Evolutionary conservation across 2,888 invertebrate species (phyloP), one percentile per base, ranked within the genome.

Genomic region (Drosophila percnosoma): DNA sequence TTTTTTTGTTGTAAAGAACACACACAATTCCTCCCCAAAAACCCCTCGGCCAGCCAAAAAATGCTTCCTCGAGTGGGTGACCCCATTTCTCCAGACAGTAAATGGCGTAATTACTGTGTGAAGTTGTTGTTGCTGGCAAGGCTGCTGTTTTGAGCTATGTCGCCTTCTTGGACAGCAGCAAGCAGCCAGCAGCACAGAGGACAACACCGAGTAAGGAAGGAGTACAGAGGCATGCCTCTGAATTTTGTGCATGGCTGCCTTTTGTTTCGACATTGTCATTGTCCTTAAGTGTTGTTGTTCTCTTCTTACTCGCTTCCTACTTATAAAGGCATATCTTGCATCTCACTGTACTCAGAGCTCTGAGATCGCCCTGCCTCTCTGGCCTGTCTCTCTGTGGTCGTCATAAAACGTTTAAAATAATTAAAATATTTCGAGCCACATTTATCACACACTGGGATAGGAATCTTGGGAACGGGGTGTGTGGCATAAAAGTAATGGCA

Each of bases 351-450:
- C 63, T 64, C 62, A 10, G 64, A 45, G 15, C 8, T 24, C 24
- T 24, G 24, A 24, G 45, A 45, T 15, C 24, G 15, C 13, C 45
- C 45, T 4, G 45, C 21, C 2, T 13, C 55, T 11, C 33, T 4
- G 27, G 21, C 21, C 71, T 59, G 10, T 18, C 51, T 63, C 75
- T 68, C 68, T 75, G 76, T 68, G 80, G 87, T 78, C 76, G 87
- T 80, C 84, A 91, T 91, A 90, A 90, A 91, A 86, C 90, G 90
- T 91, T 90, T 91, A 91, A 91, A 90, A 91, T 91, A 91, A 91
- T 90, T 91, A 91, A 90, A 90, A 91, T 91, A 89, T 90, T 90
- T 91, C 87, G 87, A 87, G 91, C 89, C 89, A 86, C 89, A 91
- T 91, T 91, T 89, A 91, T 91, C 86, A 80, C 80, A 80, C 65